Conservation (phyloP, 2,113 vertebrate genomes). For the Dinomys branickii region DNA sequence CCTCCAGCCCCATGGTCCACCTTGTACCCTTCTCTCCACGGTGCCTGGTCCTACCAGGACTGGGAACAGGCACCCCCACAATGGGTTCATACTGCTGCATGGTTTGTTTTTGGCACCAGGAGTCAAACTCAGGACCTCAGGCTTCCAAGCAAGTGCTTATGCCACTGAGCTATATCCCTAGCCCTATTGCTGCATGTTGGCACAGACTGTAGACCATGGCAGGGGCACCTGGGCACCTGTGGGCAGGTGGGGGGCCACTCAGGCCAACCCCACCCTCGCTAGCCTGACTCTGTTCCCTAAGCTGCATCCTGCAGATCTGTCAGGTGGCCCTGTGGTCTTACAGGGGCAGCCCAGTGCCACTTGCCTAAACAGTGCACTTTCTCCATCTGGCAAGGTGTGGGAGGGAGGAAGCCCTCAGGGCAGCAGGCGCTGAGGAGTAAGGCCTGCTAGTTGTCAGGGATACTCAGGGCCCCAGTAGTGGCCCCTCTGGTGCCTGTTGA, state of each 20-base stretch:
- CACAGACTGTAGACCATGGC: too few species aligned
- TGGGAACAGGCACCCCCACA: neutral
- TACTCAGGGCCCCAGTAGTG: neutral
- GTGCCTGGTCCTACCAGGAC: rapidly evolving
- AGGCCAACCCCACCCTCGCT: neutral
- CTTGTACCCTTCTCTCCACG: neutral
- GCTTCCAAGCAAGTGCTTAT: too few species aligned
- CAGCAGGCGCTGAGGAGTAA: too few species aligned
- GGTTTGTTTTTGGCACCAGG: too few species aligned
- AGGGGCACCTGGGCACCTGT: rapidly evolving
- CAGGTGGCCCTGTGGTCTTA: neutral
- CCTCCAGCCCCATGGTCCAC: neutral
- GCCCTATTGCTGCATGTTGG: too few species aligned
- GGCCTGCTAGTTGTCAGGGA: too few species aligned
- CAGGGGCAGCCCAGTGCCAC: neutral
- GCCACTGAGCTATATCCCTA: too few species aligned
- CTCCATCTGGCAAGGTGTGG: neutral
- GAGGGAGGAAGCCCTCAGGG: neutral
- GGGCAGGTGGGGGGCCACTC: neutral
- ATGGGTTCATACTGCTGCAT: too few species aligned
- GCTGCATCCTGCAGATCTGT: neutral
- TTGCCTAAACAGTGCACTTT: neutral
- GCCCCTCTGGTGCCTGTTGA: too few species aligned
- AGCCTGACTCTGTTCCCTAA: neutral
- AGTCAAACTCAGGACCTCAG: too few species aligned